phyloP scores from a whole-genome alignment of 2,797 vertebrate genomes.

The Geotrypetes seraphini region DNA sequence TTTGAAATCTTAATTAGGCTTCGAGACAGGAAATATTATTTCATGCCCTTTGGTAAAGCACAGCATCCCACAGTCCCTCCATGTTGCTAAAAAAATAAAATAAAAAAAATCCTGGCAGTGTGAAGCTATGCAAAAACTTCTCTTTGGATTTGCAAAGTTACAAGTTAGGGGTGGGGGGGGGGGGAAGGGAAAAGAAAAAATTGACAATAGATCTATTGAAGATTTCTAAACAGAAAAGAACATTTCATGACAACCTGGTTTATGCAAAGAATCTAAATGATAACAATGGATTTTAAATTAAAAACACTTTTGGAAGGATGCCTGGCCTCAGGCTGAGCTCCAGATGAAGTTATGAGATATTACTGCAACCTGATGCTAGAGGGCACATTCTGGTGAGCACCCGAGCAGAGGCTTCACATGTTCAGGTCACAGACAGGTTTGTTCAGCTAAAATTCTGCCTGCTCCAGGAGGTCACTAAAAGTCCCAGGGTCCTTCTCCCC shows the following conservation, averaged over 20 bases:
- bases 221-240: background rate
- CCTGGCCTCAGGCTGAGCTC: background rate
- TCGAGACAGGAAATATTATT: constrained; percentile 24
- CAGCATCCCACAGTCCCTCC: background rate
- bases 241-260: accelerated
- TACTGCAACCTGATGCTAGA: background rate
- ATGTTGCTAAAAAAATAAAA: accelerated
- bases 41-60: background rate
- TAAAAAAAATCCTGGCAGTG: background rate
- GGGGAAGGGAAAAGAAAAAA: too few relatives aligned
- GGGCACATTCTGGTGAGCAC: background rate
- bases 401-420: too few relatives aligned
- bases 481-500: too few relatives aligned
- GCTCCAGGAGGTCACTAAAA: too few relatives aligned
- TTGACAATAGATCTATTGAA: background rate
- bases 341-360: background rate
- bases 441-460: too few relatives aligned
- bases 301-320: background rate
- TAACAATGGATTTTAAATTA: accelerated
- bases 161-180: background rate
- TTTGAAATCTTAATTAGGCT: constrained; percentile 15
- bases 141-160: background rate
- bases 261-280: accelerated
- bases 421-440: too few relatives aligned
- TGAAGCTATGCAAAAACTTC: background rate